Conservation (phyloP, 2,888 invertebrate genomes). For the Hedya salicella region DNA sequence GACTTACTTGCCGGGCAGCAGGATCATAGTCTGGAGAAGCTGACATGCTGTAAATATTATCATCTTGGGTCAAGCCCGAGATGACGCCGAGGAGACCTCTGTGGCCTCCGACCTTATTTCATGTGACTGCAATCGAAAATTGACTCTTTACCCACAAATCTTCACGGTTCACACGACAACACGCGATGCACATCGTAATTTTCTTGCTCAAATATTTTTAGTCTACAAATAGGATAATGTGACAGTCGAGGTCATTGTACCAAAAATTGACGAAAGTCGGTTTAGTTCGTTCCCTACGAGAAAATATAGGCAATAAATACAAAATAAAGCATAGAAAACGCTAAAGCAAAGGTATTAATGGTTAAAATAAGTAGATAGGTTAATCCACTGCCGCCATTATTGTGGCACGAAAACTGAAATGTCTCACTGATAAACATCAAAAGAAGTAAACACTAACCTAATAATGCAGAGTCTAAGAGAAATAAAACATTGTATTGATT, state of each 20-base stretch:
- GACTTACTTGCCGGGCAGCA: slow-evolving; percentile 83
- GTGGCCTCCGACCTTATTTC: slow-evolving; percentile 79
- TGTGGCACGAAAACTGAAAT: slow-evolving; percentile 82
- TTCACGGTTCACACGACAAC: slow-evolving; percentile 64
- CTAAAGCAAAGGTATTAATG: slow-evolving; percentile 57
- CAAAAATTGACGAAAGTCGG: slow-evolving; percentile 72
- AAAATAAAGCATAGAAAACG: slow-evolving; percentile 58
- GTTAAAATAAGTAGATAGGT: slow-evolving; percentile 77
- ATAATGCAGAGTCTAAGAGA: slow-evolving; percentile 51
- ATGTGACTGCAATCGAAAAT: slow-evolving; percentile 83
- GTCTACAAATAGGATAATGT: slow-evolving; percentile 74
- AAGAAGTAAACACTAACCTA: slow-evolving; percentile 81
- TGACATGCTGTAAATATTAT: slow-evolving; percentile 83
- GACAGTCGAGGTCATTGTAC: slow-evolving; percentile 82
- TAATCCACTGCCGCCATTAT: slow-evolving; percentile 85
- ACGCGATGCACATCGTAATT: slow-evolving; percentile 69
- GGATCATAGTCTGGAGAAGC: slow-evolving; percentile 82
- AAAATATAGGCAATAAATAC: slow-evolving; percentile 69
- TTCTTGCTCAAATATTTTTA: slow-evolving; percentile 79
- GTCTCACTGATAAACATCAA: slow-evolving; percentile 80
- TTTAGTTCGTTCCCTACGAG: slow-evolving; percentile 69
- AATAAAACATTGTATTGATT: slow-evolving; percentile 46
- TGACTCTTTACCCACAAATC: slow-evolving; percentile 73
- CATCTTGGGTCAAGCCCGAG: slow-evolving; percentile 84
- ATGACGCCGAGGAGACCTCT: slow-evolving; percentile 79